These are phyloP conservation scores for Acanthisitta chloris DNA, from an alignment of 2,113 vertebrate species.

Conservation along the genomic window DNA sequence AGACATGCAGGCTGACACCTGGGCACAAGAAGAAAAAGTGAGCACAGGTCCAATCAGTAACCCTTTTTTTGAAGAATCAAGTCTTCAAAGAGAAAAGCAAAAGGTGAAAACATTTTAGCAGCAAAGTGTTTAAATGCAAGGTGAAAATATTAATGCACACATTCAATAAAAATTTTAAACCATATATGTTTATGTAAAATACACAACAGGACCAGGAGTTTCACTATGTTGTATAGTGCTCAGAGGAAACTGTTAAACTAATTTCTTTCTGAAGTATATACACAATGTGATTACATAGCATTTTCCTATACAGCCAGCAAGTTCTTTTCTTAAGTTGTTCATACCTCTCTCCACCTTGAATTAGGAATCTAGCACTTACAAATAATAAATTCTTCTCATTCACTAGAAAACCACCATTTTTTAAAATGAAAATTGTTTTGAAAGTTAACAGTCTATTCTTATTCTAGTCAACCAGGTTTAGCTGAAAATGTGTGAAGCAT, in stretches of 20 bases:
- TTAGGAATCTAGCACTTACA: constrained; percentile 69
- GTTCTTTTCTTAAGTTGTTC: constrained; percentile 87
- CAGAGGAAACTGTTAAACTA: constrained; percentile 81
- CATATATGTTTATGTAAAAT: constrained; percentile 87
- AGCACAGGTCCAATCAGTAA: neutral
- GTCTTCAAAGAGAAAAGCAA: constrained; percentile 62
- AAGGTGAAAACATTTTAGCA: constrained; percentile 81
- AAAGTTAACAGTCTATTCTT: constrained; percentile 86
- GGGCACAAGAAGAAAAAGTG: constrained; percentile 19
- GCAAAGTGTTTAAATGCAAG: constrained; percentile 86
- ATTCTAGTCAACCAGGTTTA: constrained; percentile 71
- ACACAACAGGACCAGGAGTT: constrained; percentile 90
- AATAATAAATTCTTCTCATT: constrained; percentile 52
- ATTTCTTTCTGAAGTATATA: constrained; percentile 78
- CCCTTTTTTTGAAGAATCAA: neutral
- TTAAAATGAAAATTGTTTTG: constrained; percentile 72
- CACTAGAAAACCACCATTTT: constrained; percentile 54
- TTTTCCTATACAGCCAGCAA: constrained; percentile 89
- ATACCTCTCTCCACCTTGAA: constrained; percentile 79
- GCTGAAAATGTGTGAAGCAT: constrained; percentile 59
- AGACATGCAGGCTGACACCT: neutral
- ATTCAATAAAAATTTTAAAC: constrained; percentile 74
- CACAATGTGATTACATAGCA: constrained; percentile 69
- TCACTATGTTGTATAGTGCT: constrained; percentile 84
- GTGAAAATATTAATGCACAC: constrained; percentile 77